A percentile compares a stretch with the other conserved stretches of the same genome.
Conservation (phyloP, 2,797 vertebrate species). For the Presbytis comata region DNA sequence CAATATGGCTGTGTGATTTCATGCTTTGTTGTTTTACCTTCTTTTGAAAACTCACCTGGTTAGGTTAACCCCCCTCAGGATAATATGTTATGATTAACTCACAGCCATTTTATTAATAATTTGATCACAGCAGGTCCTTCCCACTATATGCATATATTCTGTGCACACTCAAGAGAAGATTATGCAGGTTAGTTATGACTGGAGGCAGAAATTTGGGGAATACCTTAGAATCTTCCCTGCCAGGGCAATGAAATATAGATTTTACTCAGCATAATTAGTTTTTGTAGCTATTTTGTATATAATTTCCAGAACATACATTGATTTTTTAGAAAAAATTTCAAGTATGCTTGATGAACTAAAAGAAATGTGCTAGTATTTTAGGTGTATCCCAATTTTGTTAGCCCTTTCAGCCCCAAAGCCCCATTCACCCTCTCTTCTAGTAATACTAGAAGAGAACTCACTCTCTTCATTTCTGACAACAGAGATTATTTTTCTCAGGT, state of each 20-base stretch:
- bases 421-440: not conserved
- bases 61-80: not conserved
- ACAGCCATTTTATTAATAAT: not conserved
- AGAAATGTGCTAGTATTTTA: not conserved
- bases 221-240: not conserved
- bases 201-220: not conserved
- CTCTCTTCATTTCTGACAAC: not conserved
- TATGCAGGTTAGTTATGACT: not conserved
- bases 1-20: not conserved
- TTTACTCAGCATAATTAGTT: not conserved
- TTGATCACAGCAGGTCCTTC: not conserved
- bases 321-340: not conserved
- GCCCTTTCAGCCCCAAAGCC: not conserved
- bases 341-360: not conserved
- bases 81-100: not conserved
- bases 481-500: not conserved
- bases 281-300: not conserved
- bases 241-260: not conserved
- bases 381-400: not conserved
- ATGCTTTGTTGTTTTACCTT: not conserved
- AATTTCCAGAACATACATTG: not conserved
- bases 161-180: not conserved
- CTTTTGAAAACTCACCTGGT: not conserved
- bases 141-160: not conserved
- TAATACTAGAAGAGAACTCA: not conserved